Conservation (phyloP, 2,888 invertebrate species). For the Cryptus armator region DNA sequence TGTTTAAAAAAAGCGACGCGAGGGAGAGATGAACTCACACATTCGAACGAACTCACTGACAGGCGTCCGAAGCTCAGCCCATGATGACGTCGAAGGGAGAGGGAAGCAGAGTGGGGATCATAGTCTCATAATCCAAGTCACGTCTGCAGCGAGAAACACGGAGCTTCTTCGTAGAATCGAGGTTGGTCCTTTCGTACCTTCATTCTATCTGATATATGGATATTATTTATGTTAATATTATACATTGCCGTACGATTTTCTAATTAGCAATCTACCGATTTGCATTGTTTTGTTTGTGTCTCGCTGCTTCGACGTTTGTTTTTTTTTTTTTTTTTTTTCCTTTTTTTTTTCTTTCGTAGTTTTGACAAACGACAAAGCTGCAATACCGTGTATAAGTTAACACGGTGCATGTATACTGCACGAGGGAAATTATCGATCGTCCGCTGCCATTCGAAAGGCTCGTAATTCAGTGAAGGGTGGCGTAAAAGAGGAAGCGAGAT, state of each 20-base stretch:
- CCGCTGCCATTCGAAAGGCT: constrained; percentile 62
- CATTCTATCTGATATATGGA: constrained; percentile 15
- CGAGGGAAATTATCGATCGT: constrained; percentile 71
- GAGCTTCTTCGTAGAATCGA: constrained; percentile 51
- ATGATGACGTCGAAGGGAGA: constrained; percentile 58
- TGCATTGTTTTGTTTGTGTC: constrained; percentile 27
- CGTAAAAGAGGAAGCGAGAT: constrained; percentile 56
- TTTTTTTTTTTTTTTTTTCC: constrained; percentile 56
- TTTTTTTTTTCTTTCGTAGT: constrained; percentile 47
- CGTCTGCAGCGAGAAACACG: constrained; percentile 25
- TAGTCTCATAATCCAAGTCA: constrained; percentile 14
- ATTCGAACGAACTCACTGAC: constrained; percentile 39
- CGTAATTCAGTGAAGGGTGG: constrained; percentile 68
- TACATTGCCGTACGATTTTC: constrained; percentile 5
- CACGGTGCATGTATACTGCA: constrained; percentile 11
- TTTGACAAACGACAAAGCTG: constrained; percentile 12
- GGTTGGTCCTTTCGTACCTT: constrained; percentile 59
- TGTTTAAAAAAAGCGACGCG: constrained; percentile 10
- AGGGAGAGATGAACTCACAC: constrained; percentile 43
- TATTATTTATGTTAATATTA: constrained; percentile 3
- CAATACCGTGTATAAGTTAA: constrained; percentile 7
- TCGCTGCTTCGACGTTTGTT: constrained; percentile 9
- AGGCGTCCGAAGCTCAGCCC: constrained; percentile 38
- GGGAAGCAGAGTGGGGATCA: constrained; percentile 64
- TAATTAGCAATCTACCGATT: constrained; percentile 13